A percentile compares a stretch with the other conserved stretches of the same genome.
Conservation (phyloP, 2,888 invertebrate genomes). For the Aphidius colemani region DNA sequence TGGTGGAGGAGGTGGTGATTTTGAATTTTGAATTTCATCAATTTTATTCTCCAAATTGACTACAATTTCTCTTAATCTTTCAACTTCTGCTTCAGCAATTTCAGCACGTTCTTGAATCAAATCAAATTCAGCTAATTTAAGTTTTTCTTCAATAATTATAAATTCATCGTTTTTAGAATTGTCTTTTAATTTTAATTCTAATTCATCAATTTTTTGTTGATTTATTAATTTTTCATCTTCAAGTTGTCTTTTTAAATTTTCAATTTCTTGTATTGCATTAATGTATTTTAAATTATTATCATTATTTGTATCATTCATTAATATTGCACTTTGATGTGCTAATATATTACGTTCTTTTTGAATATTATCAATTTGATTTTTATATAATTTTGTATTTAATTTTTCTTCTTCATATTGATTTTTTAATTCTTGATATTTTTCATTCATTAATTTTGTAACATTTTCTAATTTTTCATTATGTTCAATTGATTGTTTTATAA, state of each 20-base stretch:
- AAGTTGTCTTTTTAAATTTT: slow-evolving; percentile 66
- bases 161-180: slow-evolving; percentile 71
- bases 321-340: slow-evolving; percentile 71
- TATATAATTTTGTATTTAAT: slow-evolving; percentile 63
- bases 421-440: slow-evolving; percentile 68
- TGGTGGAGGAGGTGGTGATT: slow-evolving; percentile 60
- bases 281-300: slow-evolving; percentile 64
- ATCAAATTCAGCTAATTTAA: slow-evolving; percentile 70
- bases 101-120: slow-evolving; percentile 68
- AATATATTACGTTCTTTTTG: slow-evolving; percentile 70
- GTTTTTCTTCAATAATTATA: slow-evolving; percentile 72
- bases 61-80: slow-evolving; percentile 47
- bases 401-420: slow-evolving; percentile 68
- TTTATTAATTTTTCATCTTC: slow-evolving; percentile 68
- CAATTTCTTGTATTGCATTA: slow-evolving; percentile 65
- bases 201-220: slow-evolving; percentile 64
- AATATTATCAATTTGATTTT: slow-evolving; percentile 60
- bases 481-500: slow-evolving; percentile 47
- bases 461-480: slow-evolving; percentile 68
- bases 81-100: slow-evolving; percentile 62
- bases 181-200: slow-evolving; percentile 71
- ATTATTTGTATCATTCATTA: slow-evolving; percentile 68
- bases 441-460: slow-evolving; percentile 70
- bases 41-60: slow-evolving; percentile 45
- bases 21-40: slow-evolving; percentile 46